Base-by-base conservation (phyloP, 2,113 vertebrate genomes). In the Tetraodon nigroviridis region DNA sequence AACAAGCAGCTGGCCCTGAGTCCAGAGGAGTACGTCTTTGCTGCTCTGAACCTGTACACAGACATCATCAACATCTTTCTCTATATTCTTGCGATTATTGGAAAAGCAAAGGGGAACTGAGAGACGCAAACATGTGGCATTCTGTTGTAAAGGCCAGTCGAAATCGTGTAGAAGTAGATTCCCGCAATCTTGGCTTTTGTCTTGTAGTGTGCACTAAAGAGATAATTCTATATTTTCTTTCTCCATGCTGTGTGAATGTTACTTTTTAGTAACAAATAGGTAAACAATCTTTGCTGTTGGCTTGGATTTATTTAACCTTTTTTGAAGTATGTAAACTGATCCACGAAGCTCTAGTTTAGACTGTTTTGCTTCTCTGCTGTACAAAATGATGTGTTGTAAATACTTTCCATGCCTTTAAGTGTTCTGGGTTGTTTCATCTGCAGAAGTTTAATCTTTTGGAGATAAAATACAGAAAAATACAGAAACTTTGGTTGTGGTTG, bases 1-100 rank as follows among this genome's bases (percentile, higher is more conserved):
- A 95, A 96, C 85, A 95, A 96, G 90, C 89, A 94, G 60, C 79
- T 94, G 78, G 29, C 89, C 17, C 73, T 90, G 79, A 89, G 79
- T 71, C 87, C 87, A 1, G 89, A 90, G 46, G 89, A 90, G 57
- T 90, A 89, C 0, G 29, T 88, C 29, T 90, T 87, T 60, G 87
- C 84, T 10, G 83, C 86, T 22, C 83, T 90, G 2, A 85, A 80
- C 50, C 79, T 90, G 19, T 90, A 90, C 76, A 65, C 62, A 12
- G 86, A 90, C 51, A 87, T 90, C 79, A 84, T 90, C 67, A 76
- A 90, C 49, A 69, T 89, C 74, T 89, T 90, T 44, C 67, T 89
- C 58, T 86, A 83, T 54, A 76, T 90, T 66, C 80, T 90, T 13
- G 58, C 80, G 1, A 79, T 90, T 51, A 0, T 88, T 15, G 81